Conservation (phyloP, 2,888 invertebrate genomes). For the Epistrophella euchroma region DNA sequence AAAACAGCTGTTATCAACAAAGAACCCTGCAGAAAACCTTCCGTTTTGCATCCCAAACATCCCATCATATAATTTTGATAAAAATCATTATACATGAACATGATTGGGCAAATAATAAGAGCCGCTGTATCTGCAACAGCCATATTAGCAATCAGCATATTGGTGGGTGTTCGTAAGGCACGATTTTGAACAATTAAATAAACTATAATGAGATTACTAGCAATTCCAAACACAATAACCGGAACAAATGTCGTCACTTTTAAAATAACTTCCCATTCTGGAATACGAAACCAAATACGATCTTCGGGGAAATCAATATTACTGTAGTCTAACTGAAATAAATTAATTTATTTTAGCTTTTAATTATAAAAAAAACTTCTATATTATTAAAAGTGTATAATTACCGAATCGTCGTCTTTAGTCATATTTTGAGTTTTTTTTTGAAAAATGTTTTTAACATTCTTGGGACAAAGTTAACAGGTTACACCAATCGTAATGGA, state of each 20-base stretch:
- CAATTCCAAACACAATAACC: conserved; percentile 87
- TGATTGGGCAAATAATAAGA: conserved; percentile 89
- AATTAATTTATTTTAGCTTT: not conserved
- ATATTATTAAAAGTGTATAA: not conserved
- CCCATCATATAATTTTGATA: conserved; percentile 92
- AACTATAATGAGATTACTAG: conserved; percentile 88
- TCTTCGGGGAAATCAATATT: conserved; percentile 84
- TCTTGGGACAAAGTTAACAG: not conserved
- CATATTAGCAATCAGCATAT: conserved; percentile 90
- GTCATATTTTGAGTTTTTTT: not conserved
- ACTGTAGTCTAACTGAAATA: conserved; percentile 83
- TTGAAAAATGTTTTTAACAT: not conserved
- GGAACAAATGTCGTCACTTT: conserved; percentile 87
- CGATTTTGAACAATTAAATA: conserved; percentile 87
- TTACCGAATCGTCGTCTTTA: not conserved
- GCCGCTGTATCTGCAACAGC: conserved; percentile 89
- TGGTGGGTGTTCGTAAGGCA: conserved; percentile 88
- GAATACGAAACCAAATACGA: conserved; percentile 87
- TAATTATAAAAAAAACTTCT: too few species aligned
- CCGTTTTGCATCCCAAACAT: conserved; percentile 89
- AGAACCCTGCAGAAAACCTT: conserved; percentile 90
- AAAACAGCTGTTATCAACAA: conserved; percentile 90
- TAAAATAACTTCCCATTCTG: conserved; percentile 86
- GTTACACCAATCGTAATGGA: not conserved
- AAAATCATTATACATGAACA: conserved; percentile 90